These are phyloP conservation scores for Babylonia areolata DNA, from an alignment of 1,140 invertebrate species.

Conservation along the genomic window DNA sequence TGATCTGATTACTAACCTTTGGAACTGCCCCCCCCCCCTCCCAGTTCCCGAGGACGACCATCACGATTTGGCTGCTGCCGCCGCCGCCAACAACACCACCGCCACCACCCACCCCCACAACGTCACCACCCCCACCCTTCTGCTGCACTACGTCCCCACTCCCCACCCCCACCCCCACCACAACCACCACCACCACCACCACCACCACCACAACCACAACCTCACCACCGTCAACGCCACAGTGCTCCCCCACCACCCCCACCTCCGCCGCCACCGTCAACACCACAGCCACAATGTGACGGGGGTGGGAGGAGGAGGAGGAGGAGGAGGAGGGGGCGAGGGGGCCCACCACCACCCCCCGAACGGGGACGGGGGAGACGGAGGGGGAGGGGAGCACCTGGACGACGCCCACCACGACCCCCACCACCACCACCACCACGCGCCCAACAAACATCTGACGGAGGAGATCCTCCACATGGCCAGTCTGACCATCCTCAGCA, in stretches of 20 bases:
- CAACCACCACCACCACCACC: neutral
- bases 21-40: neutral
- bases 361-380: neutral
- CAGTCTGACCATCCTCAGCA: conserved; percentile 64
- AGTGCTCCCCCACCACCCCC: neutral
- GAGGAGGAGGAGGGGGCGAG: neutral
- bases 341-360: conserved; percentile 30
- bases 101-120: neutral
- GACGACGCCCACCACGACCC: conserved; percentile 1
- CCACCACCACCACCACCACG: conserved; percentile 36
- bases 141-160: neutral
- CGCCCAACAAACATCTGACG: conserved; percentile 48
- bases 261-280: neutral
- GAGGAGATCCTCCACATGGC: conserved; percentile 65
- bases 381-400: neutral
- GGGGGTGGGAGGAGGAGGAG: neutral
- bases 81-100: neutral
- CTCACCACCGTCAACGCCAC: neutral
- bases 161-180: neutral
- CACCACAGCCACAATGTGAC: no score
- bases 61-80: neutral
- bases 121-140: neutral
- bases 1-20: no score
- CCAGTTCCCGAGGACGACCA: conserved; percentile 15
- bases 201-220: neutral